phyloP scores from a whole-genome alignment of 2,888 invertebrate genomes.

The Nysson spinosus region DNA sequence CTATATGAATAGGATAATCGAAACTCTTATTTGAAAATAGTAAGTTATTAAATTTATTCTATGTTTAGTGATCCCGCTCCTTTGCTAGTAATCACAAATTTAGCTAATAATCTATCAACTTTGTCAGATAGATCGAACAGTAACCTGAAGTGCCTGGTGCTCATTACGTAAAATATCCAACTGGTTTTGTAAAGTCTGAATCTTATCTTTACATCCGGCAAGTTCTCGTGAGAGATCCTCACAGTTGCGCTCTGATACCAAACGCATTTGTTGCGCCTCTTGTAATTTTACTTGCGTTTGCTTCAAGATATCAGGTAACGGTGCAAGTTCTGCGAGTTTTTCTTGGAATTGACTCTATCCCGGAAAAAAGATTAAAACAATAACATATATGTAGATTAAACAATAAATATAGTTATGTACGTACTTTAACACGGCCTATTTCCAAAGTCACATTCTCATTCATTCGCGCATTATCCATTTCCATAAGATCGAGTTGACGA shows the following conservation, averaged over 20 bases:
- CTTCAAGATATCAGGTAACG: constrained; percentile 84
- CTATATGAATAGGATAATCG: no score
- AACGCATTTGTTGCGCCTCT: constrained; percentile 84
- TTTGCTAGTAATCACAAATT: no score
- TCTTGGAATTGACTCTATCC: constrained; percentile 83
- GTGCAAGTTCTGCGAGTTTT: constrained; percentile 84
- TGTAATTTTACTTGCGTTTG: constrained; percentile 84
- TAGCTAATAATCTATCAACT: no score
- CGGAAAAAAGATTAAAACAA: no score
- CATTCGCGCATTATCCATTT: constrained; percentile 84
- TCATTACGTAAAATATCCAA: constrained; percentile 70
- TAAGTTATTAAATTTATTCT: no score
- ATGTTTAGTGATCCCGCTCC: no score
- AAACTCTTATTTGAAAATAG: no score
- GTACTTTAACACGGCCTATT: constrained; percentile 83
- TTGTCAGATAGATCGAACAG: neutral
- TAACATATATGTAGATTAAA: neutral
- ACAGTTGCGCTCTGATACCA: constrained; percentile 83
- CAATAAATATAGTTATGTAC: neutral
- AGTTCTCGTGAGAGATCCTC: constrained; percentile 83
- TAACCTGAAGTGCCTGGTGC: constrained; percentile 62
- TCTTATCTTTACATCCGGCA: constrained; percentile 82
- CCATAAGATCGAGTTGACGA: constrained; percentile 84
- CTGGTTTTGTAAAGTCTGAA: constrained; percentile 72
- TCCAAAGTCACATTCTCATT: constrained; percentile 86